Conservation (phyloP, 2,888 invertebrate species). For the Onchidella celtica region DNA sequence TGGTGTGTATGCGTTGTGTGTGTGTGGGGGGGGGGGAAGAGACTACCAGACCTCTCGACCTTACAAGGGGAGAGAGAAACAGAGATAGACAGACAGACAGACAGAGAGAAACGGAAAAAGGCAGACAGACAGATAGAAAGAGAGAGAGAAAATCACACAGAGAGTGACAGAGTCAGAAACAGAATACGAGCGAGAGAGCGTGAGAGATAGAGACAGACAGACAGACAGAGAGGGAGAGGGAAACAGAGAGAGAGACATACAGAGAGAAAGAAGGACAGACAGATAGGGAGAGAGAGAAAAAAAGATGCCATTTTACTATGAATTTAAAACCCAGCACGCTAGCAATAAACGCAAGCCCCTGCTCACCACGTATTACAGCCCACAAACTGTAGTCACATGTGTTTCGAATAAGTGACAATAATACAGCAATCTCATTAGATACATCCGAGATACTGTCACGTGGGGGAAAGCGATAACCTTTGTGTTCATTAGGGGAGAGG, state of each 20-base stretch:
- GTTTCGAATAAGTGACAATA: conserved; percentile 27
- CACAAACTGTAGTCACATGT: too few species aligned
- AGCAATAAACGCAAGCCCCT: too few species aligned
- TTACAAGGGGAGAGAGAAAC: not conserved
- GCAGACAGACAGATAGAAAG: too few species aligned
- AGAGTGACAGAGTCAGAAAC: not conserved
- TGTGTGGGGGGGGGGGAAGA: not conserved
- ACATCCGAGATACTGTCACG: not conserved
- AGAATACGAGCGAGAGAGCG: not conserved
- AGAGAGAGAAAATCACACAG: too few species aligned
- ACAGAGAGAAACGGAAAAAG: too few species aligned
- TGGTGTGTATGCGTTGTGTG: not conserved
- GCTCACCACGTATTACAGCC: too few species aligned
- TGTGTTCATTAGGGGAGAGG: conserved; percentile 1
- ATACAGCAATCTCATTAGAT: conserved; percentile 22
- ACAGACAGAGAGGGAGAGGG: not conserved
- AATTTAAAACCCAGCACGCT: too few species aligned
- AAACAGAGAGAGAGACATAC: not conserved
- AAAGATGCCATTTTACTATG: too few species aligned
- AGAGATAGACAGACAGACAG: not conserved
- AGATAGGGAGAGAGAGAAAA: too few species aligned
- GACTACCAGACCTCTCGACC: not conserved
- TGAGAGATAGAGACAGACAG: too few species aligned
- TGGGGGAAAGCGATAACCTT: not conserved
- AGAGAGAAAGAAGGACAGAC: not conserved